A percentile compares a stretch with the other conserved stretches of the same genome.
Conservation (phyloP, 2,113 vertebrate genomes). For the Tringa solitaria region DNA sequence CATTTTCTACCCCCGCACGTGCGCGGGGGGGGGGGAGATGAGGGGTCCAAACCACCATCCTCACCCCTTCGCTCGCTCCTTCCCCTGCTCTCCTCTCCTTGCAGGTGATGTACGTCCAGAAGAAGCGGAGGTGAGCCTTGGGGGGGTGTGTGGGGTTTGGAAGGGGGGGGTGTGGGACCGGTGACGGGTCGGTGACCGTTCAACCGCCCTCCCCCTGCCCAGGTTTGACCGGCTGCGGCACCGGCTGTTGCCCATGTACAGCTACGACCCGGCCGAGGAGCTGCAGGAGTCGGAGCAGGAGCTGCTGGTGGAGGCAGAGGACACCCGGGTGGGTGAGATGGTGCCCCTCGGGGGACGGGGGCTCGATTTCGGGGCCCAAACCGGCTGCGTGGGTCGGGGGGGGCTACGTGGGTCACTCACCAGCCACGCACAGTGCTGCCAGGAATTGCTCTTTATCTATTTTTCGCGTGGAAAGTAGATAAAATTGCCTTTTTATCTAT, state of each 20-base stretch:
- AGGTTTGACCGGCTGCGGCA: constrained; percentile 91
- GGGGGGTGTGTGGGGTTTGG: background rate
- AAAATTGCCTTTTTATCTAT: too few relatives aligned
- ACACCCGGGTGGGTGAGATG: constrained; percentile 83
- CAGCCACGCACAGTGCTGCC: accelerated
- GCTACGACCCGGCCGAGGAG: constrained; percentile 92
- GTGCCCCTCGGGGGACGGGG: accelerated
- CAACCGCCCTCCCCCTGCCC: background rate
- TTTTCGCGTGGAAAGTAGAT: background rate
- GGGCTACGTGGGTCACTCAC: too few relatives aligned
- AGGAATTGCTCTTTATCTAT: background rate
- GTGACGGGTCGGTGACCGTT: background rate
- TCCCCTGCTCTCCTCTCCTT: constrained; percentile 22
- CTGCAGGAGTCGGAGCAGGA: constrained; percentile 91
- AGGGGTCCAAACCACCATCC: accelerated
- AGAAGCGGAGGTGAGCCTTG: constrained; percentile 83
- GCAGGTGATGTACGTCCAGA: constrained; percentile 89
- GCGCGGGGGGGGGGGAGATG: background rate
- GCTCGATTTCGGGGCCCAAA: background rate
- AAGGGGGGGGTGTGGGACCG: background rate
- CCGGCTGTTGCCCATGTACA: constrained; percentile 92
- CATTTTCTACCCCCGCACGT: constrained; percentile 66
- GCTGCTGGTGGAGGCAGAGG: constrained; percentile 84
- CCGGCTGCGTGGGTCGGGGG: background rate
- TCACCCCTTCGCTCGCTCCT: background rate